Conservation (phyloP, 2,113 vertebrate genomes). For the Lasiurus cinereus region DNA sequence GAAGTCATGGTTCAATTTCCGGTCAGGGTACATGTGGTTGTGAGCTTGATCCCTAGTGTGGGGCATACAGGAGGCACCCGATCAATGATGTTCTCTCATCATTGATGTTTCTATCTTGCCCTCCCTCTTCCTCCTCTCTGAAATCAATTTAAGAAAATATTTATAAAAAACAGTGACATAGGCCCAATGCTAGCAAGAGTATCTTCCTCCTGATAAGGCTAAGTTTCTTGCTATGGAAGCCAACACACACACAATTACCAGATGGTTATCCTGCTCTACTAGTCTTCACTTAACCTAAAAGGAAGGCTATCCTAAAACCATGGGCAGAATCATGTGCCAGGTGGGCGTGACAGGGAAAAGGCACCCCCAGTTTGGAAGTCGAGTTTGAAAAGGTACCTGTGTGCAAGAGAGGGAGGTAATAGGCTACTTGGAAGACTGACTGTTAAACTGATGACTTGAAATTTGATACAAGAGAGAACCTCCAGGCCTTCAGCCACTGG, state of each 20-base stretch:
- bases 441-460: background rate
- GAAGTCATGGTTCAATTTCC: too few species aligned
- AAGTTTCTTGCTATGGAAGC: background rate
- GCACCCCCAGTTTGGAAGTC: background rate
- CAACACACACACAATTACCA: background rate
- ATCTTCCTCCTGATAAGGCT: background rate
- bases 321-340: background rate
- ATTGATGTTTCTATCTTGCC: too few species aligned
- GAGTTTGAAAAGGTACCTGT: background rate
- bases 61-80: too few species aligned
- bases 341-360: background rate
- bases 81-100: too few species aligned
- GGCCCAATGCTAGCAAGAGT: background rate
- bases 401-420: fast-evolving
- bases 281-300: background rate
- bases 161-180: background rate
- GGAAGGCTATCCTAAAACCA: background rate
- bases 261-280: background rate
- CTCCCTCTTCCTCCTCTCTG: too few species aligned
- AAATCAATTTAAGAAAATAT: too few species aligned
- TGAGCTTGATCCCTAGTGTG: too few species aligned
- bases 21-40: too few species aligned
- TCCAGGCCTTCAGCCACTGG: background rate
- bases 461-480: background rate
- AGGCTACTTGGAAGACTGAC: background rate